These are phyloP conservation scores for Monochamus alternatus DNA, from an alignment of 2,888 invertebrate genomes.

Conservation along the genomic window DNA sequence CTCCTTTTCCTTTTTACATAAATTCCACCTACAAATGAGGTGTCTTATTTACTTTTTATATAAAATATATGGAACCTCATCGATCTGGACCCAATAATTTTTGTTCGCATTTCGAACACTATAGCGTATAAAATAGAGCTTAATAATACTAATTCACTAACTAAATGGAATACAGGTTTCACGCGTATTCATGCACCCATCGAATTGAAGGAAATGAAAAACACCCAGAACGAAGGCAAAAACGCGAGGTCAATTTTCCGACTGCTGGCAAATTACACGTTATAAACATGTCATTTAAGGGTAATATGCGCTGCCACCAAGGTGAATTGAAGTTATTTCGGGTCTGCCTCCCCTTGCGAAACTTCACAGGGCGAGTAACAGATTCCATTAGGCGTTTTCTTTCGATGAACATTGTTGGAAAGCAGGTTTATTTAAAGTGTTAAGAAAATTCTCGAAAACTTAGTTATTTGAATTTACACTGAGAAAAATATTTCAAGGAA, in stretches of 20 bases:
- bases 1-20: conserved; percentile 16
- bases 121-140: not conserved
- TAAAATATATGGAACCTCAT: conserved; percentile 21
- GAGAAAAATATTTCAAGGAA: no score
- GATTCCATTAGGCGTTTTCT: no score
- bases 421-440: no score
- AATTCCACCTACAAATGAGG: conserved; percentile 21
- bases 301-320: not conserved
- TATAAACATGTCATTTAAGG: not conserved
- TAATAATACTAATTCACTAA: not conserved
- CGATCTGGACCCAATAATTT: not conserved
- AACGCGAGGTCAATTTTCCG: not conserved
- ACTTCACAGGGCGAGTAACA: not conserved
- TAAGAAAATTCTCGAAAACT: no score
- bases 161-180: not conserved
- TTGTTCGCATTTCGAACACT: no score
- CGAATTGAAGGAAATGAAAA: not conserved
- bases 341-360: not conserved
- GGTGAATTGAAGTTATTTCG: not conserved
- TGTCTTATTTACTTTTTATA: conserved; percentile 19
- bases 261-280: not conserved
- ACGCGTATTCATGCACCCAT: not conserved
- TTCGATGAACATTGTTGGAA: no score
- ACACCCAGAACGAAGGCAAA: not conserved
- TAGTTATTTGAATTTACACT: no score